Conservation (phyloP, 2,113 vertebrate species). For the Hippopotamus amphibius region DNA sequence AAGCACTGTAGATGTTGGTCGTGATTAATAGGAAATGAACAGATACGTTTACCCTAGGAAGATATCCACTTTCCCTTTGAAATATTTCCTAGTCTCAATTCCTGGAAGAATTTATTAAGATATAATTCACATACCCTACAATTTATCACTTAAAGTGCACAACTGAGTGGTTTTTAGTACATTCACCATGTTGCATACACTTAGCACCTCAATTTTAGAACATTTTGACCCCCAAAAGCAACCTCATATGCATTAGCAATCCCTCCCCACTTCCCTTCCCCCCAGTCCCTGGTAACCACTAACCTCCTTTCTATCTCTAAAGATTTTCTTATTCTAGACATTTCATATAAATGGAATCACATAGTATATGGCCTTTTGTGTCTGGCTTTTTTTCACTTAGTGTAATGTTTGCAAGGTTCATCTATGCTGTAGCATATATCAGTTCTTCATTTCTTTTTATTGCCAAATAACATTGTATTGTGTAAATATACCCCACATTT, state of each 20-base stretch:
- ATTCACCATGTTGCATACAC: not conserved
- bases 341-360: not conserved
- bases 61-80: not conserved
- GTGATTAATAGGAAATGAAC: constrained; percentile 44
- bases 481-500: not conserved
- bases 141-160: not conserved
- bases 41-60: not conserved
- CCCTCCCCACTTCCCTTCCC: not conserved
- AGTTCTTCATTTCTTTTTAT: not conserved
- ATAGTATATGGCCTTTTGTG: not conserved
- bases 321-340: not conserved
- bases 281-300: not conserved
- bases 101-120: not conserved
- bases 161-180: not conserved
- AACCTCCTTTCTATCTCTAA: not conserved
- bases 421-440: not conserved
- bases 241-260: not conserved
- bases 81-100: not conserved
- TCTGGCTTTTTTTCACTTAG: not conserved
- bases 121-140: not conserved
- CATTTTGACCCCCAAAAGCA: not conserved
- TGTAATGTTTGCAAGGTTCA: not conserved
- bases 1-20: not conserved
- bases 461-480: too few species aligned
- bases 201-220: not conserved